Conservation (phyloP, 2,888 invertebrate species). For the Notodonta ziczac region DNA sequence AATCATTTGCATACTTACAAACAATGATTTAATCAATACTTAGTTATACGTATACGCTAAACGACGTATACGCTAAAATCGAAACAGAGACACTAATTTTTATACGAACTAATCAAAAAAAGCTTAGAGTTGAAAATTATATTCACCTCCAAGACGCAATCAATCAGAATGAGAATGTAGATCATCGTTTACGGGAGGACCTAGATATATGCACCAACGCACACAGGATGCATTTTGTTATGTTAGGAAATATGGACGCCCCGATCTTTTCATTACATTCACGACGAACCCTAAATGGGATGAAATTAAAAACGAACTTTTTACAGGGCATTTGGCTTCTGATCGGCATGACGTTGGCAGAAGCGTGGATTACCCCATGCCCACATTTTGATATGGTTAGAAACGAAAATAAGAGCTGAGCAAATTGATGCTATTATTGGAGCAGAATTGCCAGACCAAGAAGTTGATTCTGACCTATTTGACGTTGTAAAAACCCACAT, state of each 20-base stretch:
- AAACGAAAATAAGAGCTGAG: too few relatives aligned
- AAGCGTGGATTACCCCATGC: too few relatives aligned
- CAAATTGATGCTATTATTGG: too few relatives aligned
- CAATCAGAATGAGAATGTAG: background rate
- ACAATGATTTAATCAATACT: slow-evolving; percentile 8
- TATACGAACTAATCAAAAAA: slow-evolving; percentile 9
- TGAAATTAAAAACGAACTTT: background rate
- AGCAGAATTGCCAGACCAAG: too few relatives aligned
- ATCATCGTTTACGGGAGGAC: background rate
- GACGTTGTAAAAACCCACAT: too few relatives aligned
- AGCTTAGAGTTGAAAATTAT: slow-evolving; percentile 13
- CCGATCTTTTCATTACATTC: background rate
- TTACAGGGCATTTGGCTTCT: background rate
- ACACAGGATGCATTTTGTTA: background rate
- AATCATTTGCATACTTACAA: slow-evolving; percentile 7
- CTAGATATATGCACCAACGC: background rate
- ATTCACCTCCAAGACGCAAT: slow-evolving; percentile 9
- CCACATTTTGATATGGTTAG: too few relatives aligned
- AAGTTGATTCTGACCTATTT: too few relatives aligned
- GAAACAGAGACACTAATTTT: slow-evolving; percentile 8
- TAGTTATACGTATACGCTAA: too few relatives aligned
- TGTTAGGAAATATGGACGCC: background rate
- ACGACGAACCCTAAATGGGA: background rate
- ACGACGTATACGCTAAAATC: slow-evolving; percentile 15
- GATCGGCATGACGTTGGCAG: slow-evolving; percentile 10